These are phyloP conservation scores for Eremophila alpestris DNA, from an alignment of 2,797 vertebrate genomes.

Conservation along the genomic window DNA sequence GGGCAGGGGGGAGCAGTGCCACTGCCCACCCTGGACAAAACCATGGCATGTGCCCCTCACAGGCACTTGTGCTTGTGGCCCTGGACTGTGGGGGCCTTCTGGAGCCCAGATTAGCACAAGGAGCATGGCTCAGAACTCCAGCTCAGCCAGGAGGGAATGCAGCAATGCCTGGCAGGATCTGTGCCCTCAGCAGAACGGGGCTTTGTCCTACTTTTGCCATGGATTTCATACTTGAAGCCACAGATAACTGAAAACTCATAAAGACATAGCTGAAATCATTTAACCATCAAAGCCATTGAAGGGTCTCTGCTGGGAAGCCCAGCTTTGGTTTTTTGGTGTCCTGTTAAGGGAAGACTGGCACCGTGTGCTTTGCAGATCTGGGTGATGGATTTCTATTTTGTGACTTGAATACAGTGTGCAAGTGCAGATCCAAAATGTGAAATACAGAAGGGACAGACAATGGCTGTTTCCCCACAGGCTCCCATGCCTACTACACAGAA, in stretches of 20 bases:
- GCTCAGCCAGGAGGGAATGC: neutral
- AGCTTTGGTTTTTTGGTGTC: neutral
- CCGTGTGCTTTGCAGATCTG: neutral
- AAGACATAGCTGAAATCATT: neutral
- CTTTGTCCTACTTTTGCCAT: neutral
- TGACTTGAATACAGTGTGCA: neutral
- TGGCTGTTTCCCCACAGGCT: neutral
- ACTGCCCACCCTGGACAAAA: neutral
- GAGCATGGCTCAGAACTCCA: neutral
- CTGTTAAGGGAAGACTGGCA: neutral
- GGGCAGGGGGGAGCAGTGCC: neutral
- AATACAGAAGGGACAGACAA: neutral
- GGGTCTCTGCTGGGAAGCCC: neutral
- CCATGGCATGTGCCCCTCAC: accelerated
- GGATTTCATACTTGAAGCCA: neutral
- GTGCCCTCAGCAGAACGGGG: neutral
- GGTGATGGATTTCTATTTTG: neutral
- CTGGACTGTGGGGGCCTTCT: neutral
- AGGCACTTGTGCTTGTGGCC: neutral
- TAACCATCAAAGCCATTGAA: neutral
- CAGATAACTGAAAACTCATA: neutral
- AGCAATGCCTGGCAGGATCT: neutral
- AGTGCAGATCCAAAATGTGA: neutral
- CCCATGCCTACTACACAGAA: neutral
- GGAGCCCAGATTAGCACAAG: neutral